Percentiles rank a stretch among this genome's conserved stretches.
These are phyloP conservation scores for Globodera ellingtonae DNA, from an alignment of 1,140 invertebrate genomes.

Conservation along the genomic window DNA sequence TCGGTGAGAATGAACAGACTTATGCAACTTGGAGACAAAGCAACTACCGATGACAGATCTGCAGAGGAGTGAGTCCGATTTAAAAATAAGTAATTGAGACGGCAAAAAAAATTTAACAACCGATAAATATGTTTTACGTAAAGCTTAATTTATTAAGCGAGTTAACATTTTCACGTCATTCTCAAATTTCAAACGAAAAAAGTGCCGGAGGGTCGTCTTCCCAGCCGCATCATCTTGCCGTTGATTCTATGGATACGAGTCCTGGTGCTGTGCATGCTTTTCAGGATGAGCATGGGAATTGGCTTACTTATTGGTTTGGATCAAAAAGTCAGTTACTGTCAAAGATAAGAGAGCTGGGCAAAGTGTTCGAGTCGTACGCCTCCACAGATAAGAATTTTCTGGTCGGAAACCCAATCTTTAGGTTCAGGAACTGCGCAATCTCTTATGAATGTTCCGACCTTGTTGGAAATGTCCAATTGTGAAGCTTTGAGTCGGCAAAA, in stretches of 20 bases:
- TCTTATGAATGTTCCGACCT: constrained; percentile 50
- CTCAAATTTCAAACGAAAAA: not conserved
- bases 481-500: not conserved
- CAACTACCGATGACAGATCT: not conserved
- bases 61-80: constrained; percentile 11
- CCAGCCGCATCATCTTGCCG: constrained; percentile 75
- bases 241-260: constrained; percentile 81
- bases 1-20: constrained; percentile 57
- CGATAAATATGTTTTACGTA: too few species aligned
- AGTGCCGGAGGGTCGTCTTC: not conserved
- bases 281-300: constrained; percentile 70
- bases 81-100: not conserved
- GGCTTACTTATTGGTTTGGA: constrained; percentile 83
- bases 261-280: constrained; percentile 79
- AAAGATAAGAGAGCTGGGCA: too few species aligned
- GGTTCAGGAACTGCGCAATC: constrained; percentile 59
- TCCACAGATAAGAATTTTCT: too few species aligned
- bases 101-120: constrained; percentile 1
- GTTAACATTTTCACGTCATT: not conserved
- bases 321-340: constrained; percentile 71
- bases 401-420: not conserved
- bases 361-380: too few species aligned
- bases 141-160: not conserved
- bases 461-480: constrained; percentile 48
- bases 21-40: not conserved